These are phyloP conservation scores for Plebejus argus DNA, from an alignment of 2,888 invertebrate species.

Conservation along the genomic window DNA sequence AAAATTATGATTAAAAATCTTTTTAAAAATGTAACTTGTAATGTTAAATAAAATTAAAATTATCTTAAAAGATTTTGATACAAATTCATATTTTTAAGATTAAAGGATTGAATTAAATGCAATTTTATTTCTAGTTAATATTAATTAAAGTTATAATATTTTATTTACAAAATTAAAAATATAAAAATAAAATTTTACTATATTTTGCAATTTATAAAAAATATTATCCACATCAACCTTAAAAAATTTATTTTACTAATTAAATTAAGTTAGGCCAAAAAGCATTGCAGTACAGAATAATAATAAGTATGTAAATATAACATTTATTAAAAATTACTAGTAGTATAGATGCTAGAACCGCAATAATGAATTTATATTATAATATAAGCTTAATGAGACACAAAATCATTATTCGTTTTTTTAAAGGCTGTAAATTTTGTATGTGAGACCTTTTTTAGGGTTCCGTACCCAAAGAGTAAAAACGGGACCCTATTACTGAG, in stretches of 20 bases:
- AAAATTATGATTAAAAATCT: constrained; percentile 46
- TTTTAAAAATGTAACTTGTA: neutral
- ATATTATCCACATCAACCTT: neutral
- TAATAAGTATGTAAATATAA: neutral
- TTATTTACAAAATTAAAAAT: constrained; percentile 18
- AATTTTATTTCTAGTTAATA: constrained; percentile 1
- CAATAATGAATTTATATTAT: too few species aligned
- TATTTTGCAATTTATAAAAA: constrained; percentile 34
- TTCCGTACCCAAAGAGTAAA: too few species aligned
- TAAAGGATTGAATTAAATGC: constrained; percentile 25
- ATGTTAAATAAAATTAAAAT: too few species aligned
- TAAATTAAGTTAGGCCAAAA: constrained; percentile 18
- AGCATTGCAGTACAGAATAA: neutral
- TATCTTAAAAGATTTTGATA: neutral
- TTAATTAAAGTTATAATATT: neutral
- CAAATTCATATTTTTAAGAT: neutral
- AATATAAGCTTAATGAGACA: too few species aligned
- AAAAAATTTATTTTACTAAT: neutral
- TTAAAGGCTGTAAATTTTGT: too few species aligned
- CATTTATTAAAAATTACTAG: neutral
- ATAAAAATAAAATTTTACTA: constrained; percentile 37
- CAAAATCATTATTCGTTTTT: too few species aligned
- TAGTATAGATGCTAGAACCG: too few species aligned
- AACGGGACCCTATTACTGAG: too few species aligned
- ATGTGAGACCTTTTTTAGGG: too few species aligned